Conservation (phyloP, 2,113 vertebrate genomes). For the Guaruba guarouba region DNA sequence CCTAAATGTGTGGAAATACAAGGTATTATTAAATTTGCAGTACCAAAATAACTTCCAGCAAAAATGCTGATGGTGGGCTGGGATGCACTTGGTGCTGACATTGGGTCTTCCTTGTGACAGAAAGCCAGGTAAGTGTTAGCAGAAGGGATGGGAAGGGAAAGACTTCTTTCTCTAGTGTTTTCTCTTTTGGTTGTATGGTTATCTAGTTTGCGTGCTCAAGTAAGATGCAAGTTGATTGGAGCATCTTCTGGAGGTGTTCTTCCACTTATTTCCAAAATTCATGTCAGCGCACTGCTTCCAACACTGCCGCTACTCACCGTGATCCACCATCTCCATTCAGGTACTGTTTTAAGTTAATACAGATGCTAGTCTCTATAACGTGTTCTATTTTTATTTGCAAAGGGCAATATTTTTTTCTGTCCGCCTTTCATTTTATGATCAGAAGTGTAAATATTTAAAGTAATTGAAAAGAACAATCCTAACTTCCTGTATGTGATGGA, state of each 20-base stretch:
- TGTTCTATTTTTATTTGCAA: not conserved
- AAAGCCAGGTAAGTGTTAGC: not conserved
- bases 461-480: not conserved
- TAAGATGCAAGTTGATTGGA: not conserved
- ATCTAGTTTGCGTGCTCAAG: not conserved
- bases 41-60: fast-evolving
- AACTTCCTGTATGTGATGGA: not conserved
- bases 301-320: not conserved
- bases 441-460: not conserved
- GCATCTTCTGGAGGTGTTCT: not conserved
- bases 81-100: not conserved
- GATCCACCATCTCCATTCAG: not conserved
- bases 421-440: not conserved
- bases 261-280: not conserved
- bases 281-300: not conserved
- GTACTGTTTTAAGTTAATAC: not conserved
- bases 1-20: not conserved
- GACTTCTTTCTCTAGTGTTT: not conserved
- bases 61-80: not conserved
- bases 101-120: not conserved
- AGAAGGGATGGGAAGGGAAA: too few species aligned
- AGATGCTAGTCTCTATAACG: not conserved
- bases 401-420: not conserved
- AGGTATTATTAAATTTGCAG: not conserved
- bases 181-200: not conserved